These are phyloP conservation scores for Xenopus petersii DNA, from an alignment of 2,797 vertebrate genomes.

Conservation along the genomic window DNA sequence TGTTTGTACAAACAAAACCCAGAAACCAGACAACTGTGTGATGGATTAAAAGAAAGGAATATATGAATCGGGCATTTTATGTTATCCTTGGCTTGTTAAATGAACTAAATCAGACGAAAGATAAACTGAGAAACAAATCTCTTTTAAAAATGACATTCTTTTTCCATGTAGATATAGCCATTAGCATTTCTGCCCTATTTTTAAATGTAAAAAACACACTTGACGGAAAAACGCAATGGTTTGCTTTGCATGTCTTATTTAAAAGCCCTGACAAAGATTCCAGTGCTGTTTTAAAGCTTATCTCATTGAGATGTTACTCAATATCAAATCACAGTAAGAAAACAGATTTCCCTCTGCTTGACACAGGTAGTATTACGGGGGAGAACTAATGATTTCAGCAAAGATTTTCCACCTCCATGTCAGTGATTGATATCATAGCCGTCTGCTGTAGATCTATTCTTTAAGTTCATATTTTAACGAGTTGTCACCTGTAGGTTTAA, in stretches of 20 bases:
- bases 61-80: constrained; percentile 22
- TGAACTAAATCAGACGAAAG: constrained; percentile 26
- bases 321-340: constrained; percentile 64
- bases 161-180: constrained; percentile 48
- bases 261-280: constrained; percentile 50
- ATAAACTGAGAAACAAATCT: constrained; percentile 40
- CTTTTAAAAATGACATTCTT: constrained; percentile 47
- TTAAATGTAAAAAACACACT: constrained; percentile 41
- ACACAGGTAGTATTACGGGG: constrained; percentile 66
- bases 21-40: constrained; percentile 7
- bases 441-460: constrained; percentile 58
- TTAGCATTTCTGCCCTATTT: constrained; percentile 29
- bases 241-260: constrained; percentile 50
- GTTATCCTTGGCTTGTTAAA: constrained; percentile 26
- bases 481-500: constrained; percentile 61
- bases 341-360: constrained; percentile 61
- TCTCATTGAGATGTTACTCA: constrained; percentile 63
- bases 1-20: background rate
- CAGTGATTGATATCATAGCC: constrained; percentile 63
- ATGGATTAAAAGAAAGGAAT: constrained; percentile 28
- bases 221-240: constrained; percentile 12
- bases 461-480: constrained; percentile 56
- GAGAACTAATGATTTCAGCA: constrained; percentile 69
- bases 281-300: constrained; percentile 66
- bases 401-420: constrained; percentile 69